phyloP scores from a whole-genome alignment of 2,113 vertebrate species.

The Paraplagusia blochii region DNA sequence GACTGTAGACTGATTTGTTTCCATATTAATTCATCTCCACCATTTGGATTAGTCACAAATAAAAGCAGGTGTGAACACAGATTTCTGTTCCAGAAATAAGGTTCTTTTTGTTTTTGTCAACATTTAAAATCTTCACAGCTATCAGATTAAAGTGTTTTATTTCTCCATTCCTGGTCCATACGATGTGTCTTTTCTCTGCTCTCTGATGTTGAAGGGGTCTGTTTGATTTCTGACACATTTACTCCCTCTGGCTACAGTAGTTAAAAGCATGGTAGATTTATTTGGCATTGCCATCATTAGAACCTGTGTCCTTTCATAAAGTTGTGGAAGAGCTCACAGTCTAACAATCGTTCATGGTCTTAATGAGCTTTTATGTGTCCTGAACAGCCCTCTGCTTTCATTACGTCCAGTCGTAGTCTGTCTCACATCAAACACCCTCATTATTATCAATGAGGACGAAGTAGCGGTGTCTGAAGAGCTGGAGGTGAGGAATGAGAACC shows the following conservation, averaged over 20 bases:
- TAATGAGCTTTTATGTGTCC: slow-evolving; percentile 72
- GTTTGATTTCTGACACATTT: slow-evolving; percentile 38
- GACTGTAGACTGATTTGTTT: no score
- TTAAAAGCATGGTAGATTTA: slow-evolving; percentile 59
- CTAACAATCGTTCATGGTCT: slow-evolving; percentile 57
- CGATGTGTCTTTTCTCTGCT: slow-evolving; percentile 23
- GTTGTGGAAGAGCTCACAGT: slow-evolving; percentile 48
- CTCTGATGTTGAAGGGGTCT: slow-evolving; percentile 37
- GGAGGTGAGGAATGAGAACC: slow-evolving; percentile 56
- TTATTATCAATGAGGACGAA: slow-evolving; percentile 67
- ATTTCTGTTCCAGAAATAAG: no score
- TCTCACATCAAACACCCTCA: slow-evolving; percentile 67
- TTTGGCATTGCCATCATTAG: slow-evolving; percentile 59
- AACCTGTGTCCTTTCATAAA: slow-evolving; percentile 39
- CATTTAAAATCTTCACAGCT: no score
- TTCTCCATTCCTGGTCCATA: no score
- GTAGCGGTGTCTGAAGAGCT: slow-evolving; percentile 42
- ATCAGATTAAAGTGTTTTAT: no score
- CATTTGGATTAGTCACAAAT: no score
- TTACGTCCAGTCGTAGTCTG: slow-evolving; percentile 54
- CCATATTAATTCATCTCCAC: no score
- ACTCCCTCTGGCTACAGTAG: slow-evolving; percentile 38
- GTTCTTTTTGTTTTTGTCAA: no score
- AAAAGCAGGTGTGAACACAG: no score
- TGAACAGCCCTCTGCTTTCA: slow-evolving; percentile 66